Evolutionary conservation across 2,888 invertebrate genomes (phyloP), one percentile per base, ranked within the genome.

Genomic region (Dioctria linearis): DNA sequence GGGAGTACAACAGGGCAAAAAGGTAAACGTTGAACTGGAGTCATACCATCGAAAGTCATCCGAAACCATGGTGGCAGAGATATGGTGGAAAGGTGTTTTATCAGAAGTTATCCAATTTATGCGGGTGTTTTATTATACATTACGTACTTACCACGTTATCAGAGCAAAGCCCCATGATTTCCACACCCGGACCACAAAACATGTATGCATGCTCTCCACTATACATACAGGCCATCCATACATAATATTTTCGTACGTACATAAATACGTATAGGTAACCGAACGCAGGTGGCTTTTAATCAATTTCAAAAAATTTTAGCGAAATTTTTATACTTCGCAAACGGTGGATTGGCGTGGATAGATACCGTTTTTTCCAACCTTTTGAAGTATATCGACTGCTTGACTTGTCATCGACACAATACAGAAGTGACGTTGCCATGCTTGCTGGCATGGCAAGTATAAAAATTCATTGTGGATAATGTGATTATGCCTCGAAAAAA

Each of bases 281-380:
- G 71, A 39, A 61, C 59, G 75, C 75, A 75, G 75, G 75, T 75
- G 75, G 75, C 46, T 43, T 75, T 75, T 75, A 75, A 75, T 75
- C 75, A 75, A 61, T 75, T 75, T 59, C 11, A n/a, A 25, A 25
- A 51, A 13, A 6, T 71, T 40, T 49, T 6, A 54, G 71, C 39
- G 54, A 71, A 66, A 54, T 39, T 25, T 71, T 37, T n/a, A 11
- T 6, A 40, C n/a, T 51, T 51, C 11, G 71, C 71, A 25, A 71
- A 37, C 71, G 54, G 8, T 54, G 9, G 11, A 54, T 67, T 67
- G 67, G 46, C 46, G 46, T 67, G 46, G 66, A 42, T 46, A 42
- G 25, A 25, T 25, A 25, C 25, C 25, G 25, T 25, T 25, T 25
- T 25, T 25, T 25, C 25, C 2, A n/a, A 25, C 25, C 2, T 43